Conservation (phyloP, 2,797 vertebrate species). For the Rhinoraja longicauda region DNA sequence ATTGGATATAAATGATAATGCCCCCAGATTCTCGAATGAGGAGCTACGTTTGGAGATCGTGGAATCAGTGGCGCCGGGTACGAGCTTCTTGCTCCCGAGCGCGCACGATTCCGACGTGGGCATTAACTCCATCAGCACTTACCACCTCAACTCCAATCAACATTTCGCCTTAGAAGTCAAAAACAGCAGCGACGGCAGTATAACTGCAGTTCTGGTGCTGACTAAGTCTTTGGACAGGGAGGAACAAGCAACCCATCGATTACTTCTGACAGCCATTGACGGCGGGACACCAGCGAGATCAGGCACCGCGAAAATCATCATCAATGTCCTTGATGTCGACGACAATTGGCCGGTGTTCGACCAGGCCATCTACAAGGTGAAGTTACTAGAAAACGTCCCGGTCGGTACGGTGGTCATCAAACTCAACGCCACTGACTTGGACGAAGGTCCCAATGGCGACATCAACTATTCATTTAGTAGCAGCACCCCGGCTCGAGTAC, state of each 20-base stretch:
- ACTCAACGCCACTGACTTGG: conserved; percentile 39
- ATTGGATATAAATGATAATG: conserved; percentile 33
- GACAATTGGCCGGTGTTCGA: conserved; percentile 37
- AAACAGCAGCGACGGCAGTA: conserved; percentile 23
- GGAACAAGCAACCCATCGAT: not conserved
- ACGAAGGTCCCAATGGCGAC: conserved; percentile 2
- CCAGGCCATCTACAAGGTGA: conserved; percentile 10
- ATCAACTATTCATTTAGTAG: conserved; percentile 8
- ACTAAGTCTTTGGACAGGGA: conserved; percentile 33
- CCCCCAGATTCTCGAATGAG: conserved; percentile 18
- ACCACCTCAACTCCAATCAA: conserved; percentile 12
- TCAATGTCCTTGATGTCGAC: conserved; percentile 36
- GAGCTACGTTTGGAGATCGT: conserved; percentile 28
- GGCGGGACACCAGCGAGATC: not conserved
- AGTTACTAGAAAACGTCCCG: conserved; percentile 9
- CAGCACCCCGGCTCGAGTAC: conserved; percentile 9
- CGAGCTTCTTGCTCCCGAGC: conserved; percentile 30
- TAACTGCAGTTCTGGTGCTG: conserved; percentile 17
- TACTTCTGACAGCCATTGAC: conserved; percentile 31
- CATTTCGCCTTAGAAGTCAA: conserved; percentile 20
- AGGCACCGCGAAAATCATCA: conserved; percentile 18
- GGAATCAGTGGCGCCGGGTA: conserved; percentile 26
- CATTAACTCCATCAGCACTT: conserved; percentile 29
- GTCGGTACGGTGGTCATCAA: not conserved
- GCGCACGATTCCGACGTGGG: conserved; percentile 33